phyloP scores from a whole-genome alignment of 1,140 invertebrate species.

The Frieseomelitta varia region DNA sequence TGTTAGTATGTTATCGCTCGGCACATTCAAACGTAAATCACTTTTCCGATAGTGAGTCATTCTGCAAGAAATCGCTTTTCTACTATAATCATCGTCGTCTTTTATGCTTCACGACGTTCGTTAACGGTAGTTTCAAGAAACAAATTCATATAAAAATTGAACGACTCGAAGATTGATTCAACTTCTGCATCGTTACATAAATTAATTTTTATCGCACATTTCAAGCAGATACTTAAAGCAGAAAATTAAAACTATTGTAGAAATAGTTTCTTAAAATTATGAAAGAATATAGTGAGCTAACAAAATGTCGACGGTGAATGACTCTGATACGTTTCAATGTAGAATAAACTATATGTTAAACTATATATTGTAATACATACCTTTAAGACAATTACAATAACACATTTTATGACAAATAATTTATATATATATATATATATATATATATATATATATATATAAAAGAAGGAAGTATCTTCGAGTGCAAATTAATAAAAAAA shows the following conservation, averaged over 20 bases:
- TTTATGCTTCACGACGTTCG: not conserved
- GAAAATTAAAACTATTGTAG: not conserved
- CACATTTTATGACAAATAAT: constrained; percentile 39
- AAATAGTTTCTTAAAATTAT: not conserved
- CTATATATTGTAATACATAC: constrained; percentile 35
- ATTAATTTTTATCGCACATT: not conserved
- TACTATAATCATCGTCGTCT: not conserved
- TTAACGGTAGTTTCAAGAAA: not conserved
- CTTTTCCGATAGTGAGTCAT: not conserved
- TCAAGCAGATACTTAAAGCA: not conserved
- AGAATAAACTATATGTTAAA: constrained; percentile 21
- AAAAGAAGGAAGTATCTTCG: constrained; percentile 33
- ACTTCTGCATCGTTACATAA: not conserved
- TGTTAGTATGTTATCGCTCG: constrained; percentile 29
- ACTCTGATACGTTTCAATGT: constrained; percentile 2
- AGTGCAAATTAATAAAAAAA: constrained; percentile 56
- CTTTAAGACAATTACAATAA: not conserved
- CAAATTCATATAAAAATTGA: not conserved
- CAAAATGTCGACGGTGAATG: not conserved
- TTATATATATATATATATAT: constrained; percentile 50
- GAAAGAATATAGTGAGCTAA: not conserved
- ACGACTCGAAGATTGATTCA: not conserved
- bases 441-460: constrained; percentile 45
- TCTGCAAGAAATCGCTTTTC: not conserved
- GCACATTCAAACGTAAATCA: constrained; percentile 39